phyloP scores from a whole-genome alignment of 2,888 invertebrate species.

The Quadroppia sp. region DNA sequence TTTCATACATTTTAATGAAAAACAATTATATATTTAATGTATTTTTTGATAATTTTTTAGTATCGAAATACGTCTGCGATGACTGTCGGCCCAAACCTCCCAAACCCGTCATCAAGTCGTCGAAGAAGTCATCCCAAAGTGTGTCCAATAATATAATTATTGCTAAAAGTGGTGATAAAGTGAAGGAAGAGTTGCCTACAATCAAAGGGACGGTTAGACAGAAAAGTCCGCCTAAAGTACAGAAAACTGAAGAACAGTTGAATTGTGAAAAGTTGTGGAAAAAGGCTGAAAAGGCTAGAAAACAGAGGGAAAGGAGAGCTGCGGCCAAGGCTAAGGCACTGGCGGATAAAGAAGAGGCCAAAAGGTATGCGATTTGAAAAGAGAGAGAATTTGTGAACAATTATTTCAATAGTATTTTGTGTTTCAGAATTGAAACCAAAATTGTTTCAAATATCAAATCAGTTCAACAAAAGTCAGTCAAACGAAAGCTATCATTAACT shows the following conservation, averaged over 20 bases:
- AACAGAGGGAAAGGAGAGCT: conserved; percentile 7
- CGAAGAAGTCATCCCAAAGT: conserved; percentile 11
- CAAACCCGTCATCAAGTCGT: not conserved
- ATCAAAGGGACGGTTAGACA: not conserved
- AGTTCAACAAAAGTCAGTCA: not conserved
- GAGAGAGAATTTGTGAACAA: not conserved
- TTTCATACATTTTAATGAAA: too few relatives aligned
- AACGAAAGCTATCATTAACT: conserved; percentile 13
- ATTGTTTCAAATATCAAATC: not conserved
- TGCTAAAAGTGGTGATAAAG: not conserved
- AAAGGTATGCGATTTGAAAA: not conserved
- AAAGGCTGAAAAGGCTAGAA: conserved; percentile 23
- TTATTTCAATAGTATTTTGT: too few relatives aligned
- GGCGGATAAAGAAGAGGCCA: not conserved
- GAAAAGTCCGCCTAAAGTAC: not conserved
- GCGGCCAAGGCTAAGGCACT: not conserved
- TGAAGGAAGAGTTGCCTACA: not conserved
- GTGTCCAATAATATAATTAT: not conserved
- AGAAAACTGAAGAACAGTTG: not conserved
- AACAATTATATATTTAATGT: too few relatives aligned
- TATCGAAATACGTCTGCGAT: conserved; percentile 21
- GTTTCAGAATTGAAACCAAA: not conserved
- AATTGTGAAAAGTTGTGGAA: not conserved
- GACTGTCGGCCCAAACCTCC: conserved; percentile 29
- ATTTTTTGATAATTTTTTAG: too few relatives aligned